A percentile compares a stretch with the other conserved stretches of the same genome.
Evolutionary conservation across 2,888 invertebrate species (phyloP).

Genomic region (Catotricha subobsoleta): DNA sequence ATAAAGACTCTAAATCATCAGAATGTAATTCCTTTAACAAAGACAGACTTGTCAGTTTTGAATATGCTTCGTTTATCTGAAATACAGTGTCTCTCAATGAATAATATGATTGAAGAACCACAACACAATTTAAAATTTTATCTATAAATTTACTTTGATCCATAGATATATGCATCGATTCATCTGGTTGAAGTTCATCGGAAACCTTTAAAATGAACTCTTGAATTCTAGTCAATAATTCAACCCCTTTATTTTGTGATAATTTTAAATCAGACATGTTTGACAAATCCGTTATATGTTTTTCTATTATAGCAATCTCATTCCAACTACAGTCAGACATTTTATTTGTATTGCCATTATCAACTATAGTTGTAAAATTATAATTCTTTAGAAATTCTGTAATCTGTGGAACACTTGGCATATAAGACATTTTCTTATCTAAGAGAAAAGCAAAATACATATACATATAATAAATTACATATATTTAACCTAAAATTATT

Average conservation of each 20-base stretch:
- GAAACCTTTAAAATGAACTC: background rate
- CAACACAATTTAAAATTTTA: background rate
- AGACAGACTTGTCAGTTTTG: background rate
- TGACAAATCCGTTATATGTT: too few species aligned
- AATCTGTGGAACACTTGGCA: too few species aligned
- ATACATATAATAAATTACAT: too few species aligned
- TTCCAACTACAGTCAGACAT: too few species aligned
- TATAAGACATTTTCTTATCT: too few species aligned
- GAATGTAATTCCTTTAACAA: background rate
- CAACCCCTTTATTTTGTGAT: background rate
- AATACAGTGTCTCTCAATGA: background rate
- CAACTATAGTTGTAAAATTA: too few species aligned
- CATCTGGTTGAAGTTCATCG: background rate
- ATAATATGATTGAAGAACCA: background rate
- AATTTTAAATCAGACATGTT: background rate
- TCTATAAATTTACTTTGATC: background rate
- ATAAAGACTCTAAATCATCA: background rate
- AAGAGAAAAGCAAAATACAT: too few species aligned
- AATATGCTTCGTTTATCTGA: background rate
- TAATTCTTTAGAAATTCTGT: too few species aligned
- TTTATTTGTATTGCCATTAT: too few species aligned
- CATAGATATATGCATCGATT: background rate
- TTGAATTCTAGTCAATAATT: background rate
- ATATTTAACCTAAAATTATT: too few species aligned
- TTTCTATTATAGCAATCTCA: too few species aligned